A percentile compares a stretch with the other conserved stretches of the same genome.
phyloP scores from a whole-genome alignment of 2,797 vertebrate species.

The Yasuhikotakia modesta region DNA sequence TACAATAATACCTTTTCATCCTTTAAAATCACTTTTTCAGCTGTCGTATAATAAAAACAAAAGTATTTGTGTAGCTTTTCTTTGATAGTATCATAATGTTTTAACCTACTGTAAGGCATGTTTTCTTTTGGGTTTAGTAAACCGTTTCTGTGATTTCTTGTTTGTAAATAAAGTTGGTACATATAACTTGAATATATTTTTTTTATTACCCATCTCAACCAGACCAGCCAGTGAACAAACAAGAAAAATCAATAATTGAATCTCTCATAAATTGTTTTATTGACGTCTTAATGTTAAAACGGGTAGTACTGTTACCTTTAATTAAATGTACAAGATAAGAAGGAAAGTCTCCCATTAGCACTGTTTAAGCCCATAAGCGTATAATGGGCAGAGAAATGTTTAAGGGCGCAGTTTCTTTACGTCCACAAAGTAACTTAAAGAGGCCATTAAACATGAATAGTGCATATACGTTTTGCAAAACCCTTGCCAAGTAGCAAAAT shows the following conservation, averaged over 20 bases:
- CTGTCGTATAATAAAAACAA: neutral
- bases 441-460: slow-evolving; percentile 41
- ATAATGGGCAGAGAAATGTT: slow-evolving; percentile 19
- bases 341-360: slow-evolving; percentile 26
- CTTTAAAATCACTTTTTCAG: neutral
- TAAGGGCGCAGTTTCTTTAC: slow-evolving; percentile 22
- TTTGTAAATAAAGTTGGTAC: slow-evolving; percentile 33
- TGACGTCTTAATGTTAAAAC: slow-evolving; percentile 51
- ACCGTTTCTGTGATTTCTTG: slow-evolving; percentile 9
- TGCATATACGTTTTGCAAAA: slow-evolving; percentile 56
- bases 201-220: neutral
- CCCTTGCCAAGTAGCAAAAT: slow-evolving; percentile 65
- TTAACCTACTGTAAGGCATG: neutral
- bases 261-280: slow-evolving; percentile 45
- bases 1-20: slow-evolving; percentile 1
- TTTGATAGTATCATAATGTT: slow-evolving; percentile 2
- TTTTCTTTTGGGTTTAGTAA: slow-evolving; percentile 20
- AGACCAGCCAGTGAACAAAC: slow-evolving; percentile 30
- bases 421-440: slow-evolving; percentile 24
- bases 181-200: neutral
- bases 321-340: slow-evolving; percentile 34
- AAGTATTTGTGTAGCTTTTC: slow-evolving; percentile 34
- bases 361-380: slow-evolving; percentile 33
- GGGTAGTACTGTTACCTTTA: slow-evolving; percentile 39
- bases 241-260: slow-evolving; percentile 3